A percentile compares a stretch with the other conserved stretches of the same genome.
phyloP scores from a whole-genome alignment of 2,888 invertebrate species.

The Tyria jacobaeae region DNA sequence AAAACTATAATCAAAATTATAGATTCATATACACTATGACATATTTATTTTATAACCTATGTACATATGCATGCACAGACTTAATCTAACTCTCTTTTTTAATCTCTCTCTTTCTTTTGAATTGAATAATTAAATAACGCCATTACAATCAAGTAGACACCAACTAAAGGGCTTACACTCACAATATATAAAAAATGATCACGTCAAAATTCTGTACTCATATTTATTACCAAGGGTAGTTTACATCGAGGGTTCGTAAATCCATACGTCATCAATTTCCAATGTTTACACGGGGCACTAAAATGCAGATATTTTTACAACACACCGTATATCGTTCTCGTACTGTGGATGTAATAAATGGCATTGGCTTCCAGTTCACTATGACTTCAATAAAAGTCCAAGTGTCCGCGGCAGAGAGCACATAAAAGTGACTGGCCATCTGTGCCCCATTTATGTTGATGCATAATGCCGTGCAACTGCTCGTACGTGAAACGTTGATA shows the following conservation, averaged over 20 bases:
- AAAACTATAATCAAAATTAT: too few relatives aligned
- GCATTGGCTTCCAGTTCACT: constrained; percentile 48
- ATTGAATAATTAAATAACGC: too few relatives aligned
- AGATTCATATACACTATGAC: too few relatives aligned
- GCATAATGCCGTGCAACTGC: constrained; percentile 38
- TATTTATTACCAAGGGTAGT: not conserved
- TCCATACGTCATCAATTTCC: constrained; percentile 2
- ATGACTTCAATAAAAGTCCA: constrained; percentile 60
- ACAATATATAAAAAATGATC: not conserved
- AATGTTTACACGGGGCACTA: constrained; percentile 14
- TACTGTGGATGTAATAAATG: constrained; percentile 40
- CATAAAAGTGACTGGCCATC: constrained; percentile 63
- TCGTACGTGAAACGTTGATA: constrained; percentile 38
- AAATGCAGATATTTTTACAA: constrained; percentile 37
- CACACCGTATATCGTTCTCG: constrained; percentile 22
- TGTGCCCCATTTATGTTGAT: constrained; percentile 54
- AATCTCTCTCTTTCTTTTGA: too few relatives aligned
- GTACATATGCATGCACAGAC: too few relatives aligned
- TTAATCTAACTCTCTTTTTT: too few relatives aligned
- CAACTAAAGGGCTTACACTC: too few relatives aligned
- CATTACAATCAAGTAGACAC: too few relatives aligned
- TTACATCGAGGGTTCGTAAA: not conserved
- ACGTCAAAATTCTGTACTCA: not conserved
- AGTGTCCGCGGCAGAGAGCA: constrained; percentile 58
- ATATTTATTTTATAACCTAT: too few relatives aligned